Conservation (phyloP, 2,113 vertebrate species). For the Pandion haliaetus region DNA sequence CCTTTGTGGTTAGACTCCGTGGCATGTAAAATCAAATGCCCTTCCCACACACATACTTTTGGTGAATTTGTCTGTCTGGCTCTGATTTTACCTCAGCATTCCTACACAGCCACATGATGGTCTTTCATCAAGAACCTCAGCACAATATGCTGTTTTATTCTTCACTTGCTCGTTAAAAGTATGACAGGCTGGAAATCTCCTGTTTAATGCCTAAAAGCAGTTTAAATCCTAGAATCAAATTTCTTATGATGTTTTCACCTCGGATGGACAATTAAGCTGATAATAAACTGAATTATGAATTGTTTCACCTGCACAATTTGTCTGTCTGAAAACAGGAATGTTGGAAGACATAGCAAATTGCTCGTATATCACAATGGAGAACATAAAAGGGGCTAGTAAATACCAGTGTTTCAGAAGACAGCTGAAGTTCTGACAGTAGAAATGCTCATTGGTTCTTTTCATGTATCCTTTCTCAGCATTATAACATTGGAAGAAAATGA, state of each 20-base stretch:
- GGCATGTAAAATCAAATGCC: background rate
- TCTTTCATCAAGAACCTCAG: background rate
- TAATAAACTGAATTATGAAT: background rate
- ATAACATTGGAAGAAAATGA: background rate
- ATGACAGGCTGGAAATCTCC: background rate
- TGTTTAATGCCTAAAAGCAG: background rate
- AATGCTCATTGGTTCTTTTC: background rate
- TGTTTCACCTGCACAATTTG: background rate
- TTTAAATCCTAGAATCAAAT: constrained; percentile 9
- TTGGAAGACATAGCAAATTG: background rate
- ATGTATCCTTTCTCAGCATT: background rate
- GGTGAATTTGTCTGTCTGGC: constrained; percentile 14
- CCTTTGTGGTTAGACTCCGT: background rate
- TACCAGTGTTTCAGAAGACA: background rate
- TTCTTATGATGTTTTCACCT: background rate
- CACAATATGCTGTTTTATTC: background rate
- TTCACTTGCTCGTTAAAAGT: background rate
- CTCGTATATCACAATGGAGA: background rate
- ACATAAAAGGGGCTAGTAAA: constrained; percentile 23
- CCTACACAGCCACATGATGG: background rate
- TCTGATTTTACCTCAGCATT: constrained; percentile 48
- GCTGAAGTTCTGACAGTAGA: background rate
- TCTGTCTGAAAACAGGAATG: background rate
- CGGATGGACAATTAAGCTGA: background rate
- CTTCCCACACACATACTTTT: background rate